Conservation (phyloP, 1,140 invertebrate genomes). For the Drosophila sechellia region DNA sequence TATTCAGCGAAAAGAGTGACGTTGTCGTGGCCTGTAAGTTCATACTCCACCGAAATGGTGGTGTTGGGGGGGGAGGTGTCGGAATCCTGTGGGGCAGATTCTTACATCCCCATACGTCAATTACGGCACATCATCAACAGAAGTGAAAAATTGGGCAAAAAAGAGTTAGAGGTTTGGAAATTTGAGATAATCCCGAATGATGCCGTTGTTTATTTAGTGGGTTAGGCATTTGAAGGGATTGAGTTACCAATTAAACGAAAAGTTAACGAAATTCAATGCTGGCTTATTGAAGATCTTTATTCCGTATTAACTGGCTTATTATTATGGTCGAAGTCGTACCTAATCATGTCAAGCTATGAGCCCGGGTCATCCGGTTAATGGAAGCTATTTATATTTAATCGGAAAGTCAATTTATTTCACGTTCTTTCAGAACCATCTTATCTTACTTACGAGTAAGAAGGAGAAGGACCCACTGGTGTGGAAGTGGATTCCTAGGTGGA, state of each 20-base stretch:
- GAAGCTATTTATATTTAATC: neutral
- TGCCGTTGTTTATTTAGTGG: neutral
- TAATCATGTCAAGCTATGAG: no score
- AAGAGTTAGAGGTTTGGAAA: neutral
- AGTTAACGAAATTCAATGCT: neutral
- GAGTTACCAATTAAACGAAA: constrained; percentile 19
- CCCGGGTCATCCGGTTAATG: neutral
- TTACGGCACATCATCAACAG: constrained; percentile 7
- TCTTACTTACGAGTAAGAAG: no score
- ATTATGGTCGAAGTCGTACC: neutral
- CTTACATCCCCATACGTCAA: neutral
- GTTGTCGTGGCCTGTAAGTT: constrained; percentile 96
- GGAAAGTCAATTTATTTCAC: neutral
- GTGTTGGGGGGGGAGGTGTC: no score
- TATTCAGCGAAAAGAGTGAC: constrained; percentile 94
- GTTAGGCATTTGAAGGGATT: neutral
- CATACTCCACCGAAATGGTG: neutral
- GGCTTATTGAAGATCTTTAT: neutral
- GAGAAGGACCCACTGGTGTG: no score
- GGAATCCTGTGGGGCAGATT: neutral
- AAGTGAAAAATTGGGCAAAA: constrained; percentile 3
- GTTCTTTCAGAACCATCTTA: no score
- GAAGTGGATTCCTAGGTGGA: neutral
- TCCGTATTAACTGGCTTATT: neutral
- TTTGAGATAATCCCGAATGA: constrained; percentile 2